Evolutionary conservation across 2,113 vertebrate species (phyloP).

Genomic region (Gadus chalcogrammus): DNA sequence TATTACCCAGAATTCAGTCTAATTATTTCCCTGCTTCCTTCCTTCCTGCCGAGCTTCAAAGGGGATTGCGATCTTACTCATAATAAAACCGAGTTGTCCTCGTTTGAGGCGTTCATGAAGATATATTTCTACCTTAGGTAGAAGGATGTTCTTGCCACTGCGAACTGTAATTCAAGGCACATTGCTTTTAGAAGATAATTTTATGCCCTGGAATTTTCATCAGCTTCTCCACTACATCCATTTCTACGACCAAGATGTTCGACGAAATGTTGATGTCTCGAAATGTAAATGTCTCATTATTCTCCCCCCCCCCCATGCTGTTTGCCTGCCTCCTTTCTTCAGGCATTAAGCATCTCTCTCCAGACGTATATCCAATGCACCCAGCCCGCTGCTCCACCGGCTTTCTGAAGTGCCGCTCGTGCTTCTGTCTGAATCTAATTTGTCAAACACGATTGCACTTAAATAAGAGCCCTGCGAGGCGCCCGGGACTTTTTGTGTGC

Average conservation of each 20-base stretch:
- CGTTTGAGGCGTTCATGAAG: neutral
- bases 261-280: slow-evolving; percentile 24
- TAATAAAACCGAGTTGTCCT: neutral
- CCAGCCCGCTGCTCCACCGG: slow-evolving; percentile 29
- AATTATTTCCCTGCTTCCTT: too few relatives aligned
- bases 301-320: slow-evolving; percentile 15
- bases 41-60: too few relatives aligned
- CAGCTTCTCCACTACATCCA: neutral
- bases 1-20: too few relatives aligned
- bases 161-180: neutral
- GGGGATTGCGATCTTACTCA: too few relatives aligned
- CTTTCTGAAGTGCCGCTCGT: slow-evolving; percentile 42
- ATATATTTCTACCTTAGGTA: neutral
- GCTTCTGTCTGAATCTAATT: slow-evolving; percentile 58
- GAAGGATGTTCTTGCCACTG: neutral
- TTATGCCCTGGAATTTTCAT: too few relatives aligned
- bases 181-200: neutral
- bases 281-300: too few relatives aligned
- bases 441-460: slow-evolving; percentile 64
- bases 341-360: slow-evolving; percentile 46
- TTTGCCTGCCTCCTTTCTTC: slow-evolving; percentile 29
- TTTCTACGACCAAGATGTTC: neutral
- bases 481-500: slow-evolving; percentile 36
- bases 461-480: slow-evolving; percentile 51
- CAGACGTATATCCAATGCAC: slow-evolving; percentile 47